These are phyloP conservation scores for Lasiurus cinereus DNA, from an alignment of 2,113 vertebrate genomes.

Conservation along the genomic window DNA sequence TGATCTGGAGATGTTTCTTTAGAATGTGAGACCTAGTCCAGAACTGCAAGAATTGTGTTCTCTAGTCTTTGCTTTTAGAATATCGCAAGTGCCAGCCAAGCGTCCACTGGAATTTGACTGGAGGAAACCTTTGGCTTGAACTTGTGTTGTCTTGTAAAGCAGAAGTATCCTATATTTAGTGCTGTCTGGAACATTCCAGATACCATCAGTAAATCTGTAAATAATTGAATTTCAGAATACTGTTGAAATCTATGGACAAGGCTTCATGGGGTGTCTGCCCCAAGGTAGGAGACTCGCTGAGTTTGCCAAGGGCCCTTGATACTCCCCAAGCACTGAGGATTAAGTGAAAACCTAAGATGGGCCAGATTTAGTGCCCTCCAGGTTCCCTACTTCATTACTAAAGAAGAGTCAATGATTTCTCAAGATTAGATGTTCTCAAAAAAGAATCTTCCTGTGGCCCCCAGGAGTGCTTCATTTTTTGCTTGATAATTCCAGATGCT, in stretches of 20 bases:
- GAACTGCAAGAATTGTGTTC: neutral
- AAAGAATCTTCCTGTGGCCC: neutral
- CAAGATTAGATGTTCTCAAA: neutral
- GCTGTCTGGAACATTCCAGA: neutral
- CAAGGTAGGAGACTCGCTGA: accelerated
- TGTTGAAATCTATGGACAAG: neutral
- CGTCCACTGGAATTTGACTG: no score
- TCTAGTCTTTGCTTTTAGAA: neutral
- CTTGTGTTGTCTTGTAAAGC: neutral
- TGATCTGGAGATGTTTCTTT: neutral
- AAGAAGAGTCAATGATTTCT: neutral
- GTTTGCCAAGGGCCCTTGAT: neutral
- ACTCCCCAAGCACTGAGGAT: accelerated
- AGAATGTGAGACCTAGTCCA: neutral
- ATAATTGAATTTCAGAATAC: neutral
- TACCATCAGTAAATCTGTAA: neutral
- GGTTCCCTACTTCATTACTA: neutral
- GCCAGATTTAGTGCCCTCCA: neutral
- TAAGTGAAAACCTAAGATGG: neutral
- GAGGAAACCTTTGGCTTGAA: neutral
- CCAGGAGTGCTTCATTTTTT: neutral
- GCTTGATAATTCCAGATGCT: accelerated
- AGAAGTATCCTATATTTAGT: neutral
- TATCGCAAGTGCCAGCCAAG: neutral
- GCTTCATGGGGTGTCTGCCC: no score